Evolutionary conservation across 2,113 vertebrate species (phyloP).

Genomic region (Bos taurus): ARS-UCD2.0 NC_037335.1:79703501-79704000

Average conservation of each 20-base stretch:
- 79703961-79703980: not conserved
- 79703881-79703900: not conserved
- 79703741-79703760: not conserved
- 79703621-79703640: not conserved
- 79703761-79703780: not conserved
- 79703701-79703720: slow-evolving; percentile 43
- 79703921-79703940: not conserved
- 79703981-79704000: not conserved
- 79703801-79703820: not conserved
- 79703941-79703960: not conserved
- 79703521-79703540: not conserved
- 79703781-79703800: not conserved
- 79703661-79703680: not conserved
- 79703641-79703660: not conserved
- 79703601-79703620: not conserved
- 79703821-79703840: not conserved
- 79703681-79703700: not conserved
- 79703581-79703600: not conserved
- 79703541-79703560: not conserved
- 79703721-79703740: slow-evolving; percentile 16
- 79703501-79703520: not conserved
- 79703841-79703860: not conserved
- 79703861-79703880: not conserved
- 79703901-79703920: not conserved
- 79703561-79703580: not conserved